Percentiles rank a stretch among this genome's conserved stretches.
These are phyloP conservation scores for Tragelaphus buxtoni DNA, from an alignment of 2,113 vertebrate species.

Conservation along the genomic window DNA sequence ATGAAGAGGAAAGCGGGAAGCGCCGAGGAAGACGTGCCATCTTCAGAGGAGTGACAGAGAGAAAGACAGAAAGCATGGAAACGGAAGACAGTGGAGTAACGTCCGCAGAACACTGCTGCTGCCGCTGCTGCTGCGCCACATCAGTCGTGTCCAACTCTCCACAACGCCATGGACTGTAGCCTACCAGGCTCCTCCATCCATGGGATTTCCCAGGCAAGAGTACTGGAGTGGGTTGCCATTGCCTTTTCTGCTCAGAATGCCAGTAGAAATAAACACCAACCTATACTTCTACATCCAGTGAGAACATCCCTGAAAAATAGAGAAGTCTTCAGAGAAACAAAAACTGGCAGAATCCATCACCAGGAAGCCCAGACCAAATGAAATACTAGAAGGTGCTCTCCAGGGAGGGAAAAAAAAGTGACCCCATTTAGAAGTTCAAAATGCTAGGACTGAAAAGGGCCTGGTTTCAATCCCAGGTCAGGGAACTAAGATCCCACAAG, in stretches of 20 bases:
- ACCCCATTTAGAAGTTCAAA: not conserved
- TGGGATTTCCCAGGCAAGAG: too few relatives aligned
- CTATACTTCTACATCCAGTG: not conserved
- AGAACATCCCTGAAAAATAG: not conserved
- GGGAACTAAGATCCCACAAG: not conserved
- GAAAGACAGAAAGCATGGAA: not conserved
- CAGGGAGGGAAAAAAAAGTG: not conserved
- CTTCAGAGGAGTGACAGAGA: too few relatives aligned
- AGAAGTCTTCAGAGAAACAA: not conserved
- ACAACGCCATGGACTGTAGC: too few relatives aligned
- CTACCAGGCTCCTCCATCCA: too few relatives aligned
- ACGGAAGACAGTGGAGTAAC: not conserved
- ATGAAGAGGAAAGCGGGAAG: not conserved
- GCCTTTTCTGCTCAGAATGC: not conserved
- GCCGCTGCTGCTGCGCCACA: too few relatives aligned
- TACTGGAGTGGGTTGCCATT: too few relatives aligned
- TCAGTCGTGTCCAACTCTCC: too few relatives aligned
- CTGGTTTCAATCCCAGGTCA: not conserved
- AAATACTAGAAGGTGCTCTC: not conserved
- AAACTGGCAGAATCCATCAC: not conserved
- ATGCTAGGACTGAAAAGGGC: not conserved
- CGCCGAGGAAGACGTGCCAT: fast-evolving
- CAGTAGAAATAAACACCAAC: too few relatives aligned
- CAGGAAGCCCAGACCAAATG: not conserved
- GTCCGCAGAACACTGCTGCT: too few relatives aligned